Evolutionary conservation across 2,797 vertebrate genomes (phyloP), one percentile per base, ranked within the genome.

Genomic region (Xiphorhynchus erythropygius): DNA sequence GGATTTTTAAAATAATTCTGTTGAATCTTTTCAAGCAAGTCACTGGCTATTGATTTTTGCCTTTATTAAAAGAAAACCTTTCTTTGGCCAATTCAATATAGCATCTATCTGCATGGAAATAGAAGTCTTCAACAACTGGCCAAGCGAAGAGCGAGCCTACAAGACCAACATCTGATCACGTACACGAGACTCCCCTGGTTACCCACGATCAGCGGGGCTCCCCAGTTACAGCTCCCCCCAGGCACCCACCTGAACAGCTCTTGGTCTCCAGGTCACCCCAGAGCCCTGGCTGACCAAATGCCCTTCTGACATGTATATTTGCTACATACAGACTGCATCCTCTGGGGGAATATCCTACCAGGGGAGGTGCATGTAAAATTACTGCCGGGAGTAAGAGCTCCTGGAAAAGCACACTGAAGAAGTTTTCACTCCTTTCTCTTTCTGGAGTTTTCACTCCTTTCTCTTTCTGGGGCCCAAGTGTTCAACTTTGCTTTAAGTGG

Each of bases 231-330:
- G 13, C 42, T 46, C 39, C 50, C 76, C 32, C 5, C 25, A 41
- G 11, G 4, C 44, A 63, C 27, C 3, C 16, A 22, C 11, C 37
- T 7, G 13, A 32, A 32, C 22, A 73, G 42, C n/a, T 59, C 47
- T 30, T 55, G 25, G 42, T 28, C 18, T 39, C 10, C n/a, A 62
- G 18, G 18, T 30, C 57, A 52, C 17, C 5, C 11, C 25, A 77
- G 91, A n/a, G 27, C 3, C 5, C 27, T 7, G 18, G 22, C 16
- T 32, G 33, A 59, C 22, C 18, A 10, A 50, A 10, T 1, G 0
- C 3, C 42, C 59, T 83, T 24, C 22, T 37, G 46, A 19, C 11
- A 21, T 8, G 12, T 7, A 18, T 7, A 21, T 44, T 55, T 27
- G 25, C 19, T 32, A 18, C 35, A 13, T 0, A 18, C 1, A 44